Evolutionary conservation across 2,888 invertebrate species (phyloP).

Genomic region (Gymnoscelis rufifasciata): DNA sequence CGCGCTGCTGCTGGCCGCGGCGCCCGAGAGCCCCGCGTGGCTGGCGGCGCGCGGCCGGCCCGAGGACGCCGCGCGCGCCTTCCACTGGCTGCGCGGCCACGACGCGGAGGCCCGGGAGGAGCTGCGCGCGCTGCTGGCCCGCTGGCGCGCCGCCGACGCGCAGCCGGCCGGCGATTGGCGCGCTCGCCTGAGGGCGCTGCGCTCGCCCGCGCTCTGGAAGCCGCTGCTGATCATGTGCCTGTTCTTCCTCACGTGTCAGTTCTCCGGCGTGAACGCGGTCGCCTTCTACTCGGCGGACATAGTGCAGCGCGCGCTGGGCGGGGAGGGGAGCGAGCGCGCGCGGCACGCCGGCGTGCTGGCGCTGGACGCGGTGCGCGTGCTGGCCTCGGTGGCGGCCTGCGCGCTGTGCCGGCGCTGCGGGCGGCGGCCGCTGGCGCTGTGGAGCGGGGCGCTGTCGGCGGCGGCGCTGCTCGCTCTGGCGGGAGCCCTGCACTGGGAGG

Average conservation of each 20-base stretch:
- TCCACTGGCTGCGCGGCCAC: slow-evolving; percentile 80
- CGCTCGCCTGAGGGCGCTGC: slow-evolving; percentile 55
- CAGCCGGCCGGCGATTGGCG: slow-evolving; percentile 49
- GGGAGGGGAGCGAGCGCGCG: slow-evolving; percentile 64
- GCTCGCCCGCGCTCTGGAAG: slow-evolving; percentile 74
- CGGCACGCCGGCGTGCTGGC: slow-evolving; percentile 83
- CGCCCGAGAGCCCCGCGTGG: slow-evolving; percentile 85
- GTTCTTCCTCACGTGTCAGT: slow-evolving; percentile 83
- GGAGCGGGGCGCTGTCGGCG: slow-evolving; percentile 81
- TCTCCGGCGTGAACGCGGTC: slow-evolving; percentile 85
- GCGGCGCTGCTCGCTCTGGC: slow-evolving; percentile 79
- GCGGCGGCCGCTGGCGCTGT: slow-evolving; percentile 81
- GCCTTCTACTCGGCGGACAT: slow-evolving; percentile 85
- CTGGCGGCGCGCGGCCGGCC: slow-evolving; percentile 79
- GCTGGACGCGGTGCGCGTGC: slow-evolving; percentile 81
- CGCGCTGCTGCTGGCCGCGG: slow-evolving; percentile 70
- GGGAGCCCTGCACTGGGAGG: slow-evolving; percentile 60
- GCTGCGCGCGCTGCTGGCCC: slow-evolving; percentile 68
- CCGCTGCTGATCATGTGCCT: slow-evolving; percentile 81
- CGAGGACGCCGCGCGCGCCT: slow-evolving; percentile 78
- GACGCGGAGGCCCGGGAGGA: slow-evolving; percentile 71
- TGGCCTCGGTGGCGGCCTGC: slow-evolving; percentile 82
- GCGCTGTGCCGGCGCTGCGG: slow-evolving; percentile 80
- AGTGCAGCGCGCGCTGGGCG: slow-evolving; percentile 77
- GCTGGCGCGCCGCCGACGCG: slow-evolving; percentile 50